Percentiles rank a stretch among this genome's conserved stretches.
phyloP scores from a whole-genome alignment of 2,888 invertebrate genomes.

The Spodoptera littoralis region DNA sequence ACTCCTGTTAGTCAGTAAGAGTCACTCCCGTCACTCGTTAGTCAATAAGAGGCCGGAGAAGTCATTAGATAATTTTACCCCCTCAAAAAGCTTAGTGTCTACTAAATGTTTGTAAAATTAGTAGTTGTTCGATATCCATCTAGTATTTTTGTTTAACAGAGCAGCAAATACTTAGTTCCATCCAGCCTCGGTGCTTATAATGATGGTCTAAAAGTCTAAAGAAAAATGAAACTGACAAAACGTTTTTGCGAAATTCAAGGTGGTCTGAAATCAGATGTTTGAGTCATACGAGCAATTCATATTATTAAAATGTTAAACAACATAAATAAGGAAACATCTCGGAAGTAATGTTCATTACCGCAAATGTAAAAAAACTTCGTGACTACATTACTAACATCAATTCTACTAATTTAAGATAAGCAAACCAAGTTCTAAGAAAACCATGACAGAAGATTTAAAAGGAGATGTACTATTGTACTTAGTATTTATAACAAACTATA shows the following conservation, averaged over 20 bases:
- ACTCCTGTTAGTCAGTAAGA: no score
- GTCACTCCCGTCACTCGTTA: no score
- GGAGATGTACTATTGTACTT: background rate
- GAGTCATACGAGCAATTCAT: slow-evolving; percentile 36
- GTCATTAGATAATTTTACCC: no score
- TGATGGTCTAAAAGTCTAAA: no score
- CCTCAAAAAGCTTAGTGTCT: no score
- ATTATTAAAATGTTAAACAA: slow-evolving; percentile 42
- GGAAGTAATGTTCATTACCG: slow-evolving; percentile 64
- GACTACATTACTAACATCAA: slow-evolving; percentile 31
- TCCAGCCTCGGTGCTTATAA: no score
- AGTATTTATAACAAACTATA: no score
- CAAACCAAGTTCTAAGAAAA: slow-evolving; percentile 31
- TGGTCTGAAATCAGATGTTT: slow-evolving; percentile 37
- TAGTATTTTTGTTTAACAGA: no score
- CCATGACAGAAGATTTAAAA: slow-evolving; percentile 28
- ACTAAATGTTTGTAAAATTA: no score
- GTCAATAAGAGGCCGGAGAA: no score
- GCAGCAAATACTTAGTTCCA: no score
- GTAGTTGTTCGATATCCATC: no score
- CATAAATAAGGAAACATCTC: slow-evolving; percentile 65
- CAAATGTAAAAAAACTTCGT: slow-evolving; percentile 52
- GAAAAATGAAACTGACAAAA: slow-evolving; percentile 9
- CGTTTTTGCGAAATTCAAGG: slow-evolving; percentile 38
- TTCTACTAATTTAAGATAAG: slow-evolving; percentile 25